Conservation (phyloP, 2,888 invertebrate genomes). For the Crepidodera aurea region DNA sequence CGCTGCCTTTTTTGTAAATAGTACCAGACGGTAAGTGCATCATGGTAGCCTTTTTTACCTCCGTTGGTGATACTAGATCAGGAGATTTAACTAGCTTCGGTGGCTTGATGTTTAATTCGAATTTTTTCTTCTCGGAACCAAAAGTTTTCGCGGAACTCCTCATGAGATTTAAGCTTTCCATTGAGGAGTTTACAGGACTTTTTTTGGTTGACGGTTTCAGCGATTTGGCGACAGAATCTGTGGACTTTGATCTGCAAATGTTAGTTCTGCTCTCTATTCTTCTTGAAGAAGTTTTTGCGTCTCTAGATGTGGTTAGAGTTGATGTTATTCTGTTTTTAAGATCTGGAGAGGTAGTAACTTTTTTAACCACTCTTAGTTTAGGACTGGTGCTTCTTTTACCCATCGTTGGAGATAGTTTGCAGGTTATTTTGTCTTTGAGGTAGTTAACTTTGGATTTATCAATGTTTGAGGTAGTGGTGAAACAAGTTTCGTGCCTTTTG, state of each 20-base stretch:
- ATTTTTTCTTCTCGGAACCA: constrained; percentile 65
- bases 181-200: constrained; percentile 42
- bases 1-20: constrained; percentile 59
- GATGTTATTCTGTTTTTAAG: constrained; percentile 58
- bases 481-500: constrained; percentile 65
- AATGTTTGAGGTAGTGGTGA: constrained; percentile 56
- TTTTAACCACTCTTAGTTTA: constrained; percentile 52
- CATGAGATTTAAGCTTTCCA: constrained; percentile 30
- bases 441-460: constrained; percentile 67
- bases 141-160: constrained; percentile 60
- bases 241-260: constrained; percentile 38
- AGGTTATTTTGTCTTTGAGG: constrained; percentile 69
- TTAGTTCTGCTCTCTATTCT: constrained; percentile 59
- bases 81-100: constrained; percentile 62
- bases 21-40: constrained; percentile 50
- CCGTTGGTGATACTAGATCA: constrained; percentile 67
- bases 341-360: constrained; percentile 53
- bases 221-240: constrained; percentile 35
- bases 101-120: constrained; percentile 58
- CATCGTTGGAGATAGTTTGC: constrained; percentile 63
- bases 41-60: constrained; percentile 63
- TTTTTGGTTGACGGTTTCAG: constrained; percentile 32
- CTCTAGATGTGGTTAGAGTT: constrained; percentile 56
- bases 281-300: constrained; percentile 58
- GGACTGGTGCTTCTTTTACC: constrained; percentile 49